A percentile compares a stretch with the other conserved stretches of the same genome.
phyloP scores from a whole-genome alignment of 1,140 invertebrate genomes.

The Drosophila simulans region DNA sequence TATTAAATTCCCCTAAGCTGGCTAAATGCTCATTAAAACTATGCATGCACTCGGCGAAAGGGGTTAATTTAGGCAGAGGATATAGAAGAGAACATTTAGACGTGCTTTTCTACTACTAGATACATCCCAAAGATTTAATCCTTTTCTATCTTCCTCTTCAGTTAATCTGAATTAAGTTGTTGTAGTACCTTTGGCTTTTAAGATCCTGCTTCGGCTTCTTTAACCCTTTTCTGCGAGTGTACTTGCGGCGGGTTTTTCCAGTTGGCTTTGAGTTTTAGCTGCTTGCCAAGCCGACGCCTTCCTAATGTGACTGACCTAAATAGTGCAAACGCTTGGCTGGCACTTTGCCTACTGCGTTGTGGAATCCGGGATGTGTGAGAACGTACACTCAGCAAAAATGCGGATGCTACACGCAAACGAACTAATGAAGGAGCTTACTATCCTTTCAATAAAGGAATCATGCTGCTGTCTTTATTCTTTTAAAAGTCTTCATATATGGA shows the following conservation, averaged over 20 bases:
- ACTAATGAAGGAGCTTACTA: too few species aligned
- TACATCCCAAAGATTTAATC: too few species aligned
- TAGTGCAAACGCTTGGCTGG: constrained; percentile 67
- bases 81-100: too few species aligned
- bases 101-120: neutral
- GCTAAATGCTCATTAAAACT: constrained; percentile 76
- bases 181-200: too few species aligned
- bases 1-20: constrained; percentile 59
- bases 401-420: neutral
- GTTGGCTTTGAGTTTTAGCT: constrained; percentile 26
- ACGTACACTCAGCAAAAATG: constrained; percentile 10
- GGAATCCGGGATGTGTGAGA: constrained; percentile 25
- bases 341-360: constrained; percentile 44
- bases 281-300: constrained; percentile 65
- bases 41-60: constrained; percentile 11
- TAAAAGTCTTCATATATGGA: neutral
- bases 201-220: neutral
- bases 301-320: constrained; percentile 81
- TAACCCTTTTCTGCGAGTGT: constrained; percentile 10
- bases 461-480: neutral
- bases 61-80: neutral
- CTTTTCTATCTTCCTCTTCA: too few species aligned
- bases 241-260: constrained; percentile 3
- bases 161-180: too few species aligned
- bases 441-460: neutral